Evolutionary conservation across 1,140 invertebrate species (phyloP).

Genomic region (Diorhabda sublineata): DNA sequence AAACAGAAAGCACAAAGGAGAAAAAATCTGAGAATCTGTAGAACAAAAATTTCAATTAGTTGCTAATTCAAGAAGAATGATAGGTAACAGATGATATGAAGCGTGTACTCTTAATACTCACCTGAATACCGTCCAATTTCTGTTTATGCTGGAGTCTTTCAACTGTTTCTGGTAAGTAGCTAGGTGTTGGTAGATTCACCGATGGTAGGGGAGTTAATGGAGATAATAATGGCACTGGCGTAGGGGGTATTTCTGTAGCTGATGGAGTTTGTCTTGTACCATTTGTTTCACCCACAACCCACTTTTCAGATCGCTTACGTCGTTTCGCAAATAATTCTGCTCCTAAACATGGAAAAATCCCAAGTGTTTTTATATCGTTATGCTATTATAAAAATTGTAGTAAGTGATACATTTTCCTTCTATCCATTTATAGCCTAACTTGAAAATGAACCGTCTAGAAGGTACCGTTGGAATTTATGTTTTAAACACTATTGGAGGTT

Average conservation of each 20-base stretch:
- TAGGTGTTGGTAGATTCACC: constrained; percentile 43
- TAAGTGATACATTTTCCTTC: too few relatives aligned
- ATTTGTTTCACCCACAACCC: constrained; percentile 75
- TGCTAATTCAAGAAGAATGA: too few relatives aligned
- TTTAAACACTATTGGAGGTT: too few relatives aligned
- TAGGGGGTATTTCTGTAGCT: constrained; percentile 44
- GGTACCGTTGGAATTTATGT: too few relatives aligned
- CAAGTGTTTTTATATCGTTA: too few relatives aligned
- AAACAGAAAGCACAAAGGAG: too few relatives aligned
- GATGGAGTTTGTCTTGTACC: constrained; percentile 34
- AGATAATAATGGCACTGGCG: constrained; percentile 44
- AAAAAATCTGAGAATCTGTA: too few relatives aligned
- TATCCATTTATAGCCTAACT: too few relatives aligned
- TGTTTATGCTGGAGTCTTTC: constrained; percentile 51
- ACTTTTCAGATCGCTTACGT: constrained; percentile 80
- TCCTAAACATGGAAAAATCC: constrained; percentile 50
- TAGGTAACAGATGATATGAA: too few relatives aligned
- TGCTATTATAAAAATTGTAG: too few relatives aligned
- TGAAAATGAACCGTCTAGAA: too few relatives aligned
- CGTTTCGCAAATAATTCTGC: constrained; percentile 84
- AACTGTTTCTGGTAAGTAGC: constrained; percentile 48
- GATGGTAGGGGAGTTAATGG: constrained; percentile 43
- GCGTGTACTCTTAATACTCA: constrained; percentile 27
- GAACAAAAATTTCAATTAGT: too few relatives aligned
- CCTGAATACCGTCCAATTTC: constrained; percentile 55